A percentile compares a stretch with the other conserved stretches of the same genome.
Evolutionary conservation across 2,888 invertebrate genomes (phyloP).

Genomic region (Psococerastis gibbosa): DNA sequence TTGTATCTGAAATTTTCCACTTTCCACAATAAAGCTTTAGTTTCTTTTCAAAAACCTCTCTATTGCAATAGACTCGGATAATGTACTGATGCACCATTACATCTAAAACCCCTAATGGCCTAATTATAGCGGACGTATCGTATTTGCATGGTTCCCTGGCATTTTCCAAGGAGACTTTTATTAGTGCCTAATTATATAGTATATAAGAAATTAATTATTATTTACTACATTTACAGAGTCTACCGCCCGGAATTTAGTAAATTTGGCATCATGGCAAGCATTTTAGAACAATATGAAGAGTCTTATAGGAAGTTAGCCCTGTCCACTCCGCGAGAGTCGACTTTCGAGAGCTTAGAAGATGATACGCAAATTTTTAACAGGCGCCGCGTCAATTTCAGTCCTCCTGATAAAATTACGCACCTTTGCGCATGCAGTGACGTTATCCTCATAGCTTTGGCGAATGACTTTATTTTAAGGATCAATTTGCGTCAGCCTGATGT

Average conservation of each 20-base stretch:
- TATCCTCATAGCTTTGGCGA: constrained; percentile 66
- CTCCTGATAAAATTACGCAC: constrained; percentile 60
- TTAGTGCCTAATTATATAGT: too few relatives aligned
- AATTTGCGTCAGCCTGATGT: constrained; percentile 61
- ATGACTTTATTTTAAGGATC: constrained; percentile 58
- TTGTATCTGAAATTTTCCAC: too few relatives aligned
- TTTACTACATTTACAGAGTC: not conserved
- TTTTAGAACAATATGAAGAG: constrained; percentile 69
- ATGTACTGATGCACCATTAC: too few relatives aligned
- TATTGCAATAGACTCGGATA: too few relatives aligned
- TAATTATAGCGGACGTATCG: too few relatives aligned
- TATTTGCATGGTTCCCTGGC: too few relatives aligned
- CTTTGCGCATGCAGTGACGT: constrained; percentile 65
- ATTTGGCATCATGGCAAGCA: constrained; percentile 46
- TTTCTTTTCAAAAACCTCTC: too few relatives aligned
- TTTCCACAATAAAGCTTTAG: too few relatives aligned
- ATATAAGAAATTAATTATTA: too few relatives aligned
- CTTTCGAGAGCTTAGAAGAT: too few relatives aligned
- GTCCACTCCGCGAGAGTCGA: constrained; percentile 17
- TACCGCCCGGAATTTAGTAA: constrained; percentile 6
- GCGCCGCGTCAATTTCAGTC: constrained; percentile 60
- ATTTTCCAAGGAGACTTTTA: too few relatives aligned
- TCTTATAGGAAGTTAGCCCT: constrained; percentile 45
- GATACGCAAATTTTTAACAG: constrained; percentile 75
- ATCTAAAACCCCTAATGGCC: too few relatives aligned